phyloP scores from a whole-genome alignment of 2,797 vertebrate genomes.

The Ispidina picta region DNA sequence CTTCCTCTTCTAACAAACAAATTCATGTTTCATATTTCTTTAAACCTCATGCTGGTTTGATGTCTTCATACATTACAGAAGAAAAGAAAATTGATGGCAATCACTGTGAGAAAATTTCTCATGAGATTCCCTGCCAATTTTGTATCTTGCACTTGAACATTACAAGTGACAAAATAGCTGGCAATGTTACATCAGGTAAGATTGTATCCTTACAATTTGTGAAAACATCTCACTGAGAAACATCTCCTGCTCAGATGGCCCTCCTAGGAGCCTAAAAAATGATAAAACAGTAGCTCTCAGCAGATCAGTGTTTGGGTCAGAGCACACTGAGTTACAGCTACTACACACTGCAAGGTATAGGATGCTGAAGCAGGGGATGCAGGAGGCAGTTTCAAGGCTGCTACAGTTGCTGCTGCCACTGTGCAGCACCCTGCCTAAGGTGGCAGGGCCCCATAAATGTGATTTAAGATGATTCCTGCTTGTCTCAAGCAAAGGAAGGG shows the following conservation, averaged over 20 bases:
- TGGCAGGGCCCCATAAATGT: not conserved
- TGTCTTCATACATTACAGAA: not conserved
- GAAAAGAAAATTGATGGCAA: not conserved
- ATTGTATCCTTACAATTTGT: not conserved
- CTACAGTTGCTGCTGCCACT: not conserved
- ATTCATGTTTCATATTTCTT: not conserved
- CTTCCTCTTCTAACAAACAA: not conserved
- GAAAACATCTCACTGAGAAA: not conserved
- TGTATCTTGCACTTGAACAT: not conserved
- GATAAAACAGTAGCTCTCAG: not conserved
- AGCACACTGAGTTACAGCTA: accelerated
- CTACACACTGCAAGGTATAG: not conserved
- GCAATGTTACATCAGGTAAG: not conserved
- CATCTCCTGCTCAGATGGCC: not conserved
- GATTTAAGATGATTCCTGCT: not conserved
- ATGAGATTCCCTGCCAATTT: not conserved
- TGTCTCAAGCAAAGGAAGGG: not conserved
- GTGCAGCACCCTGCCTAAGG: not conserved
- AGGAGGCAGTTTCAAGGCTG: not conserved
- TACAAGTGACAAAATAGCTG: not conserved
- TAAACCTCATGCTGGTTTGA: not conserved
- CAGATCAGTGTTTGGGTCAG: not conserved
- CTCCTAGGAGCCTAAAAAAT: not conserved
- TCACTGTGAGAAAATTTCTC: not conserved
- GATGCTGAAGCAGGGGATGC: not conserved